phyloP scores from a whole-genome alignment of 92 coral and sea anemone genomes.

The Heliopora coerulea region DNA sequence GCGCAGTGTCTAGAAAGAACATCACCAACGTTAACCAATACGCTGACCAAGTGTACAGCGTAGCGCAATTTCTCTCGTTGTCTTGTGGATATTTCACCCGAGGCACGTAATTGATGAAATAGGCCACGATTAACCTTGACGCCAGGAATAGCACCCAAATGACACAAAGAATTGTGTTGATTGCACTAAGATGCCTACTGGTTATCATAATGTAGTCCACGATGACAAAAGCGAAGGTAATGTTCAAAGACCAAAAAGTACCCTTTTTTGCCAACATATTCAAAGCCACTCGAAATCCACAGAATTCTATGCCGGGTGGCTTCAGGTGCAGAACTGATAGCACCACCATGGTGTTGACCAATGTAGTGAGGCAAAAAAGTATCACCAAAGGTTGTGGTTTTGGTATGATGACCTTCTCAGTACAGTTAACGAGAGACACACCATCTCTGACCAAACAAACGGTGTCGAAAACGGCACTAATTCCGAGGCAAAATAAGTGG shows the following conservation, averaged over 20 bases:
- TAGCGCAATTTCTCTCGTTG: neutral
- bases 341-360: conserved; percentile 20
- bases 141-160: neutral
- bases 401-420: conserved; percentile 12
- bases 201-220: neutral
- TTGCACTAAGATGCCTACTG: neutral
- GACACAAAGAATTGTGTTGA: neutral
- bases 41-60: conserved; percentile 17
- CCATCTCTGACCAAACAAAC: conserved; percentile 16
- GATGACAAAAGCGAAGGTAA: conserved; percentile 7
- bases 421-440: conserved; percentile 24
- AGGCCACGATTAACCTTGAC: conserved; percentile 31
- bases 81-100: conserved; percentile 5
- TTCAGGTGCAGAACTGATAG: conserved; percentile 5
- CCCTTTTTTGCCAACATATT: conserved; percentile 10
- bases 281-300: conserved; percentile 6
- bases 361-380: neutral
- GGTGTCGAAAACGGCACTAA: conserved; percentile 9
- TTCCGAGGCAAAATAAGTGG: conserved; percentile 16
- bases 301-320: conserved; percentile 20
- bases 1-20: conserved; percentile 23
- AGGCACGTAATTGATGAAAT: conserved; percentile 7
- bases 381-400: conserved; percentile 29
- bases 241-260: conserved; percentile 28
- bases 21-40: conserved; percentile 27